Percentiles rank a stretch among this genome's conserved stretches.
Conservation (phyloP, 2,797 vertebrate species). For the Ceyx erithaca region DNA sequence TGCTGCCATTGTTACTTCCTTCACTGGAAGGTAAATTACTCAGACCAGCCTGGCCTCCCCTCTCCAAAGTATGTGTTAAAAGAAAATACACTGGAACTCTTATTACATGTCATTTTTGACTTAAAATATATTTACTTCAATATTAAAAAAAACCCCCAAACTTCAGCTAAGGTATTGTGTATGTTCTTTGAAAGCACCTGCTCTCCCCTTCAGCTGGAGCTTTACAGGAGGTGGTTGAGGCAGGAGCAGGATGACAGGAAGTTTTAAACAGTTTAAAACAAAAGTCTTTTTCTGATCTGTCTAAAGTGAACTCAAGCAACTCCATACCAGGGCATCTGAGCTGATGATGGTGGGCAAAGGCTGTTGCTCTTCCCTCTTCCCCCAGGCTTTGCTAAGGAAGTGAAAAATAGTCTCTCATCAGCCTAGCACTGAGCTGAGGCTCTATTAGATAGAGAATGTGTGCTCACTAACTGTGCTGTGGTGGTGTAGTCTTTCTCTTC, state of each 20-base stretch:
- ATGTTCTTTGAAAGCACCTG: neutral
- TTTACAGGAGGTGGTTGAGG: neutral
- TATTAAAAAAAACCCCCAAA: constrained; percentile 27
- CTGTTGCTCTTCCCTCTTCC: neutral
- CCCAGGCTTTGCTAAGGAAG: neutral
- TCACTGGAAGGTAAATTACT: neutral
- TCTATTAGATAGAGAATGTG: neutral
- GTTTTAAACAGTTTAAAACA: neutral
- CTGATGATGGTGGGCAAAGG: neutral
- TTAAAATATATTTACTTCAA: constrained; percentile 7
- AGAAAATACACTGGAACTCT: constrained; percentile 50
- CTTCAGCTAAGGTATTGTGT: neutral
- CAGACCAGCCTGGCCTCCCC: neutral
- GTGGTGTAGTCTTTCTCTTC: neutral
- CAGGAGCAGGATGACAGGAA: neutral
- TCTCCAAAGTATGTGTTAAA: neutral
- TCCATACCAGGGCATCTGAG: neutral
- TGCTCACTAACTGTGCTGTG: neutral
- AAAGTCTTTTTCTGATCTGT: neutral
- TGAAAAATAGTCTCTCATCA: neutral
- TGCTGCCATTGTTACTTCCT: fast-evolving
- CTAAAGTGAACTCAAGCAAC: neutral
- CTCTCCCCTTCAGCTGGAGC: neutral
- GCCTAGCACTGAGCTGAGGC: neutral
- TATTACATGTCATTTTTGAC: neutral